Evolutionary conservation across 1,140 invertebrate species (phyloP).

Genomic region (Samia ricini): DNA sequence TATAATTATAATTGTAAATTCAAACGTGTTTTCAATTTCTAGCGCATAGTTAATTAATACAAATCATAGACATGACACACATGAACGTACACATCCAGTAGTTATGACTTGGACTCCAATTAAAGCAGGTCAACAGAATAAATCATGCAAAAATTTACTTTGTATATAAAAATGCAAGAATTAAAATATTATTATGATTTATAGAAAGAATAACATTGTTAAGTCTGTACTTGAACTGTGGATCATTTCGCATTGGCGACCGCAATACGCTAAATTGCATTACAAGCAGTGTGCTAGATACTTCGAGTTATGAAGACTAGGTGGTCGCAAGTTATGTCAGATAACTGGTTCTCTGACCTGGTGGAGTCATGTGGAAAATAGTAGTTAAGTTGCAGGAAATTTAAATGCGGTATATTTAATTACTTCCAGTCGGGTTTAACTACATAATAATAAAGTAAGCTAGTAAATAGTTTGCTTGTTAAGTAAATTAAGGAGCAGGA

Average conservation of each 20-base stretch:
- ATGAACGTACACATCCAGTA: no score
- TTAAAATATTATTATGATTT: background rate
- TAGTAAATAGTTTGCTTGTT: background rate
- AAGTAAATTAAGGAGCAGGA: background rate
- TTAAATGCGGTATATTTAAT: background rate
- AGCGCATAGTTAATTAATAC: no score
- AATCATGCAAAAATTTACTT: no score
- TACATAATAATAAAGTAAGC: background rate
- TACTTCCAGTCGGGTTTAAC: background rate
- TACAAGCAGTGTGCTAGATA: slow-evolving; percentile 16
- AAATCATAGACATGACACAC: no score
- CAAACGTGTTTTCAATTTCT: no score
- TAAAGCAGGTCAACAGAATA: no score
- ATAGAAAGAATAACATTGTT: background rate
- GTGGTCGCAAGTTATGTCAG: slow-evolving; percentile 1
- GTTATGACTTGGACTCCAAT: no score
- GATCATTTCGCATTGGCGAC: slow-evolving; percentile 9
- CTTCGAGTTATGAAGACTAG: slow-evolving; percentile 1
- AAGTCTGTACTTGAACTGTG: background rate
- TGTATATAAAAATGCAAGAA: no score
- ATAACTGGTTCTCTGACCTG: background rate
- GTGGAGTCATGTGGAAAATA: slow-evolving; percentile 8
- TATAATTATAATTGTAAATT: no score
- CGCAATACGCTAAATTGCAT: slow-evolving; percentile 38
- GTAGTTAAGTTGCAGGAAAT: background rate